phyloP scores from a whole-genome alignment of 2,888 invertebrate genomes.

The Pimpla rufipes region DNA sequence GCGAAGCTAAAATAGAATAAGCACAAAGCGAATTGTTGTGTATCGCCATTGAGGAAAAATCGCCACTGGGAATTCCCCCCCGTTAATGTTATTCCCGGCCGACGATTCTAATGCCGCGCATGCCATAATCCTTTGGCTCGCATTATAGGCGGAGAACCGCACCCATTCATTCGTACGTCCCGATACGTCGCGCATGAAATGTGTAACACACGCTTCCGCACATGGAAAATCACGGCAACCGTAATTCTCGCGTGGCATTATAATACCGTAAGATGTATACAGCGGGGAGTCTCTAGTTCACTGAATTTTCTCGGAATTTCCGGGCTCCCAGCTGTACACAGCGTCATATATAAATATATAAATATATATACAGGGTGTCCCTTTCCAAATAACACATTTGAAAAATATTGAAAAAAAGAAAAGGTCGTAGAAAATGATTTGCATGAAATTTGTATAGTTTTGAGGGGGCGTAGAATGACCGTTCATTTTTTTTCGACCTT shows the following conservation, averaged over 20 bases:
- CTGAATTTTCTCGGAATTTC: constrained; percentile 19
- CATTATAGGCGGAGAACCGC: constrained; percentile 4
- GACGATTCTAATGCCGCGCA: constrained; percentile 6
- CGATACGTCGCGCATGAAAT: constrained; percentile 43
- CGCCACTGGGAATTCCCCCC: constrained; percentile 10
- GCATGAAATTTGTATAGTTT: too few relatives aligned
- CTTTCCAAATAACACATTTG: too few relatives aligned
- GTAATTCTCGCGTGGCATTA: constrained; percentile 30
- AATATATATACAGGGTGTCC: neutral
- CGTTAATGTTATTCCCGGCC: neutral
- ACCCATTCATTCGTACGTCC: constrained; percentile 32
- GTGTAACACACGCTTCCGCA: constrained; percentile 34
- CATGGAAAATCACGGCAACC: neutral
- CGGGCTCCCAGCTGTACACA: constrained; percentile 9
- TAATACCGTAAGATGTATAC: constrained; percentile 24
- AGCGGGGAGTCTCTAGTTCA: neutral
- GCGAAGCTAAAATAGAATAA: neutral
- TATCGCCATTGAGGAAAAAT: neutral
- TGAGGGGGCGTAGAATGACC: too few relatives aligned
- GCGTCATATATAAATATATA: constrained; percentile 2
- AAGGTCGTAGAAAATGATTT: too few relatives aligned
- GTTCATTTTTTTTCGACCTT: too few relatives aligned
- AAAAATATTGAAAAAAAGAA: too few relatives aligned
- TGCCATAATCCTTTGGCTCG: neutral
- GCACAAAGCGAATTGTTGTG: neutral